A percentile compares a stretch with the other conserved stretches of the same genome.
Evolutionary conservation across 1,140 invertebrate species (phyloP).

Genomic region (Pachypeltis micranthus): DNA sequence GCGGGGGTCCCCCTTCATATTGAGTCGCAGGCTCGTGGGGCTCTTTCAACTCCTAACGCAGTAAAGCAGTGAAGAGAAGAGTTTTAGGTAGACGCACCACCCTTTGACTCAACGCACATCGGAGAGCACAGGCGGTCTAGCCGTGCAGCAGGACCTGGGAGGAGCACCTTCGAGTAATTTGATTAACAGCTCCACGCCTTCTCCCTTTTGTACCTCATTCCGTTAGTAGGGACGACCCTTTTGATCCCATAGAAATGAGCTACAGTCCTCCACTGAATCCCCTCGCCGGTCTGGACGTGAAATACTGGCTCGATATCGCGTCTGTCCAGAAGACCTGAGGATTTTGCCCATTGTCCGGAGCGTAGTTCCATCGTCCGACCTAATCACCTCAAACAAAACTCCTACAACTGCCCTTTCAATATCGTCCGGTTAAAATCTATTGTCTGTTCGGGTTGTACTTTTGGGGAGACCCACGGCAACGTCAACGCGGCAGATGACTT

Average conservation of each 20-base stretch:
- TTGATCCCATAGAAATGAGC: not conserved
- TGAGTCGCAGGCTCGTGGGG: too few species aligned
- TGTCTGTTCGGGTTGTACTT: too few species aligned
- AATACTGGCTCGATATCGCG: not conserved
- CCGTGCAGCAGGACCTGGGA: not conserved
- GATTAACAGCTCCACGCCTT: conserved; percentile 7
- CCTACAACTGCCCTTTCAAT: too few species aligned
- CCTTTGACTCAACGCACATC: too few species aligned
- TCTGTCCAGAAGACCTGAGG: not conserved
- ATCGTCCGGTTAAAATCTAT: too few species aligned
- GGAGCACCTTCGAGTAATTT: conserved; percentile 1
- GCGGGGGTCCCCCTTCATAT: not conserved
- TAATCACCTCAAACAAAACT: conserved; percentile 3
- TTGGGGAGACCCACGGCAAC: too few species aligned
- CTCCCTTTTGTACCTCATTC: not conserved
- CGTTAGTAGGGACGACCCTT: not conserved
- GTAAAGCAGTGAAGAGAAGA: too few species aligned
- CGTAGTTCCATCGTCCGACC: not conserved
- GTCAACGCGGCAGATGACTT: too few species aligned
- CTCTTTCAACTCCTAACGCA: not conserved
- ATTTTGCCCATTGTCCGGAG: not conserved
- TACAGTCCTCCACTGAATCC: not conserved
- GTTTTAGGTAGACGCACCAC: too few species aligned
- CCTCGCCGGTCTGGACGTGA: not conserved
- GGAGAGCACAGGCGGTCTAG: not conserved